Evolutionary conservation across 2,797 vertebrate species (phyloP), one percentile per base, ranked within the genome.

Genomic region (Setipinna tenuifilis): DNA sequence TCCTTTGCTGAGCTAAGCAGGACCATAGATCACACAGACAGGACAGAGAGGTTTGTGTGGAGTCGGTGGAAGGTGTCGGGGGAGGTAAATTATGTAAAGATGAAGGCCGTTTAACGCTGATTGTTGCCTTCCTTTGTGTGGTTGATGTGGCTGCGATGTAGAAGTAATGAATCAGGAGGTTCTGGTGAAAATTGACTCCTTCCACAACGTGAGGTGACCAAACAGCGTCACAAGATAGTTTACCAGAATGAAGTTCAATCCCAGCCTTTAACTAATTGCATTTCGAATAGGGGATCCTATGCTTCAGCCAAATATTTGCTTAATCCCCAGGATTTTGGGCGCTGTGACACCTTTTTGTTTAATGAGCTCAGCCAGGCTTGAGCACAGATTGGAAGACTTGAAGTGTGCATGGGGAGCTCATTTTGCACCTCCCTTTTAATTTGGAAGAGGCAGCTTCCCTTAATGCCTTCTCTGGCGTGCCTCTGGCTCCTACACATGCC

Each of bases 221-320:
- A 48, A 54, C 50, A 54, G 50, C 50, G 9, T 10, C 9, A 65
- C 19, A n/a, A 61, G 4, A 28, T 41, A 17, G 28, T 75, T 75
- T 75, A 28, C 68, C 68, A 75, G 28, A 16, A 14, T 75, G 28
- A 19, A 59, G 58, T 19, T 75, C 31, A 75, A 75, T 75, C 68
- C 68, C 28, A 5, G 68, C 28, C 28, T 75, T 35, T 35, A 16
- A 41, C 68, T 75, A 75, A 35, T 35, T 75, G 31, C 68, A 35
- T 75, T 75, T 75, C 16, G 68, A 41, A 75, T 75, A 14, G 68
- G 28, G 25, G 28, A 71, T 75, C 28, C 31, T 6, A 19, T 31
- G 16, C 17, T 75, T 75, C 25, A 19, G 31, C 68, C 68, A 35
- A 75, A 75, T 75, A 75, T 75, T 68, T 68, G 23, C 62, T 68